Base-by-base conservation (phyloP, 2,888 invertebrate species). In the Allolobophora icterica region DNA sequence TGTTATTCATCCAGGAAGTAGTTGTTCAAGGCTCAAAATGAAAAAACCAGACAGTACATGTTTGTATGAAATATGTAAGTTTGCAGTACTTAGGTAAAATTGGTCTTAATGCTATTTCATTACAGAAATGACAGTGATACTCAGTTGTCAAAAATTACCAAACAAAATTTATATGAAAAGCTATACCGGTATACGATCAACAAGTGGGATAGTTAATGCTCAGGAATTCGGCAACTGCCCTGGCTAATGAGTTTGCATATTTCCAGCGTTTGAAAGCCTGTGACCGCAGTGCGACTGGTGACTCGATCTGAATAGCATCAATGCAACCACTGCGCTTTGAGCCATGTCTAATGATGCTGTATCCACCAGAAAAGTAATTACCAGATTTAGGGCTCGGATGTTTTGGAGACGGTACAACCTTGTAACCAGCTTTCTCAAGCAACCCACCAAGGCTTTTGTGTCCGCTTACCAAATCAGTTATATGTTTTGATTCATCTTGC, bases 291-390 rank as follows among this genome's bases (percentile, higher is more conserved):
- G 30, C 13, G n/a, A 71, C 71, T 0, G 92, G 91, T 30, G 91
- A 90, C 71, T 92, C 92, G 35, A 92, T 87, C 87, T 92, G 92
- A 38, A 92, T 92, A 13, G 92, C 92, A 84, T 92, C 92, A 13
- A 92, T 11, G 19, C 92, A 91, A n/a, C 71, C 71, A 34, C 92
- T 90, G 24, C 89, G 17, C 6, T 84, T 90, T 8, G 92, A 92
- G 5, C 92, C 92, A 83, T 92, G 92, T 30, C 2, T 38, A 42
- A 30, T 24, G 24, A 90, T 91, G 89, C 91, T 93, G 90, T 92
- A 92, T 24, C 92, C 92, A 24, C 92, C 93, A 15, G 91, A 40
- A 90, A 90, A 93, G 90, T 91, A 93, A 24, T 17, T 35, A 4
- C 89, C 87, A 21, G 33, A 90, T 21, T 90, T 89, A 6, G 92